Percentiles rank a stretch among this genome's conserved stretches.
phyloP scores from a whole-genome alignment of 2,888 invertebrate genomes.

The Melinopterus prodromus region DNA sequence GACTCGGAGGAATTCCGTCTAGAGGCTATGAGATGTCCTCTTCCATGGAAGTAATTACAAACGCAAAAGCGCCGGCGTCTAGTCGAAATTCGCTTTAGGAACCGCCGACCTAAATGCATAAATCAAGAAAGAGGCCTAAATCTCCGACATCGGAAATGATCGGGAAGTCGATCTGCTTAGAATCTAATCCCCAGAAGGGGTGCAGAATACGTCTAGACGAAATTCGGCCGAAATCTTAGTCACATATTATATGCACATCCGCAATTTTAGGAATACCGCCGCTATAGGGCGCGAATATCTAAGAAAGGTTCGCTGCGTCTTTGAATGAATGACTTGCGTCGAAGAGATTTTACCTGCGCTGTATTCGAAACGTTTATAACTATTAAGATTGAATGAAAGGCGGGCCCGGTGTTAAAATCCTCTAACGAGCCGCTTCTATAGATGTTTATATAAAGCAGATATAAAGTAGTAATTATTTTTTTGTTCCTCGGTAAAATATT shows the following conservation, averaged over 20 bases:
- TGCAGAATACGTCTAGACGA: neutral
- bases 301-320: neutral
- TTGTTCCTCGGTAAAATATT: neutral
- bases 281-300: neutral
- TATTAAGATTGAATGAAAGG: neutral
- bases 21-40: neutral
- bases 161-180: neutral
- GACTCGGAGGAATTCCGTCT: neutral
- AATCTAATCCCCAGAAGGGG: neutral
- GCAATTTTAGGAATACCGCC: neutral
- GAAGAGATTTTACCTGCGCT: neutral
- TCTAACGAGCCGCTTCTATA: neutral
- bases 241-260: neutral
- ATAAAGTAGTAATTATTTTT: conserved; percentile 4
- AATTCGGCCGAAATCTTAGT: neutral
- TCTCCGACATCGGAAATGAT: neutral
- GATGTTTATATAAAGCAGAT: neutral
- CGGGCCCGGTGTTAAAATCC: neutral
- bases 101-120: neutral
- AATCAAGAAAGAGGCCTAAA: neutral
- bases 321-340: neutral
- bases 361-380: neutral
- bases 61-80: neutral
- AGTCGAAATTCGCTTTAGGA: neutral
- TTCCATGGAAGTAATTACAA: neutral